Evolutionary conservation across 2,113 vertebrate genomes (phyloP), one percentile per base, ranked within the genome.

Genomic region (Hypocryptadius cinnamomeus): DNA sequence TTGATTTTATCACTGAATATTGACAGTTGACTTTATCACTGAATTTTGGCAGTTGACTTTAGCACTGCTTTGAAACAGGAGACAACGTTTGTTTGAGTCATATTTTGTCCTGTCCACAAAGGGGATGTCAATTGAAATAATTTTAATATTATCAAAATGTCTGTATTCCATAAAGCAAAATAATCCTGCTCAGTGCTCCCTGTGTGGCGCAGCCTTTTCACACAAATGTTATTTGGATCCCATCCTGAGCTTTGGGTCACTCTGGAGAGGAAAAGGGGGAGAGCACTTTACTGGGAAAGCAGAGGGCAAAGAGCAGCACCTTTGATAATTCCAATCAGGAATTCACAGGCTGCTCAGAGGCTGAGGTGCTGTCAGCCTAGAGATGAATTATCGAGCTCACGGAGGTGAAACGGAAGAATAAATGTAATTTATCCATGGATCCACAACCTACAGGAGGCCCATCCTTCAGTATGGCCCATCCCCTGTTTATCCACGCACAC

Each of bases 111-210:
- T 50, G 14, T 30, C 39, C 4, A 0, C 17, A 15, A 59, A 81
- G 3, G 17, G 6, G 8, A 8, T 0, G 0, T 3, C 18, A 35
- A n/a, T 8, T 50, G 44, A 51, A 69, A 61, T 25, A 8, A 51
- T 39, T 72, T 40, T 54, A 73, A 57, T 13, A 2, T 13, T 22
- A 16, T 9, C 8, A 47, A 35, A 40, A 6, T 5, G 4, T 4
- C 18, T 18, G 6, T 54, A 6, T 23, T 33, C 27, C 59, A 35
- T 40, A 56, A 35, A 66, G 27, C 3, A 33, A 74, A 74, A 35
- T 2, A 27, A 81, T 31, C 33, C 56, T 66, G 16, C 24, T 60
- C 25, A 28, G 33, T 10, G 35, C 22, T 37, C n/a, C 39, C 40
- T 56, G 51, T 45, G 42, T 25, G 39, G 12, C 35, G 20, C 61